Evolutionary conservation across 2,888 invertebrate genomes (phyloP).

Genomic region (Salpingus planirostris): DNA sequence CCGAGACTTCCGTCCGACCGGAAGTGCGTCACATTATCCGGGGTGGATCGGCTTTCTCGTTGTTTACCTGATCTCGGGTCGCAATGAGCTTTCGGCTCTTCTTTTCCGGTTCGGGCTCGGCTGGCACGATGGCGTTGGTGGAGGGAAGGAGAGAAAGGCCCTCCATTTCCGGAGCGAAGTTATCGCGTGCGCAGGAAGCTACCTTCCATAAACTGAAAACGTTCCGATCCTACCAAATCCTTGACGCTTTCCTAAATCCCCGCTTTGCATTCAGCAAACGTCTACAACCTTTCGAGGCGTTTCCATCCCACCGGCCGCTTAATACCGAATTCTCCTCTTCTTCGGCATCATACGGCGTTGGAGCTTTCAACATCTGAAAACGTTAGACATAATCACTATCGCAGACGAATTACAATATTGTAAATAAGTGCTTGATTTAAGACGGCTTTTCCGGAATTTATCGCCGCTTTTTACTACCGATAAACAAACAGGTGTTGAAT

Average conservation of each 20-base stretch:
- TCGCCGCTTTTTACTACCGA: conserved; percentile 8
- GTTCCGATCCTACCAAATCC: conserved; percentile 37
- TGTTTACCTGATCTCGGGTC: no score
- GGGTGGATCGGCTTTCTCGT: no score
- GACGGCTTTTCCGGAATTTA: conserved; percentile 8
- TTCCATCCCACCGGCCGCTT: conserved; percentile 8
- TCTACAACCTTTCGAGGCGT: conserved; percentile 25
- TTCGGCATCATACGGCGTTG: conserved; percentile 4
- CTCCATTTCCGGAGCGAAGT: conserved; percentile 24
- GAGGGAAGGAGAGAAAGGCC: conserved; percentile 17
- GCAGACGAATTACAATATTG: conserved; percentile 10
- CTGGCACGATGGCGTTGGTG: no score
- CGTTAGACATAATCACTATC: conserved; percentile 15
- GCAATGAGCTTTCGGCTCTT: no score
- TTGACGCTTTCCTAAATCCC: conserved; percentile 35
- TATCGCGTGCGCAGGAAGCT: conserved; percentile 36
- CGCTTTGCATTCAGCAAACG: conserved; percentile 38
- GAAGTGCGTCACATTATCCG: no score
- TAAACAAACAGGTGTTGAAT: conserved; percentile 13
- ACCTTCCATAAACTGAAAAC: conserved; percentile 37
- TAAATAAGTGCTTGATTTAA: conserved; percentile 12
- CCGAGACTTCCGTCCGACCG: no score
- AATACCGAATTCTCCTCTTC: conserved; percentile 12
- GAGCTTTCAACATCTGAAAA: conserved; percentile 14
- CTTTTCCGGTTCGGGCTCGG: no score